phyloP scores from a whole-genome alignment of 2,797 vertebrate species.

The Eremophila alpestris region DNA sequence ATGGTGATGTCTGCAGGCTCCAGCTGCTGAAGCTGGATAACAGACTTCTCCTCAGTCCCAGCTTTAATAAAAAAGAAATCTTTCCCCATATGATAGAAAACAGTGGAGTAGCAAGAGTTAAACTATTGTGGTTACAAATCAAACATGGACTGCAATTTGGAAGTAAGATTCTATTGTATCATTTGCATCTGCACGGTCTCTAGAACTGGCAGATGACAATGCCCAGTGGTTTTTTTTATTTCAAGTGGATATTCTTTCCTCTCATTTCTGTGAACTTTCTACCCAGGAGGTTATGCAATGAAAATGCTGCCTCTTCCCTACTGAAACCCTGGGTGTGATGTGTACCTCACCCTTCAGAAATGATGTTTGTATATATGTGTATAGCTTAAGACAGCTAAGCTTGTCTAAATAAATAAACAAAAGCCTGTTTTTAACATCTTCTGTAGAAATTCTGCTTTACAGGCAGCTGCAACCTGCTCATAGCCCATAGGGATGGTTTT shows the following conservation, averaged over 20 bases:
- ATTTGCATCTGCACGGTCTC: background rate
- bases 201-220: background rate
- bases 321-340: background rate
- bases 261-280: background rate
- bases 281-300: background rate
- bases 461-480: background rate
- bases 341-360: background rate
- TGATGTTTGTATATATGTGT: background rate
- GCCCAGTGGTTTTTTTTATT: background rate
- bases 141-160: background rate
- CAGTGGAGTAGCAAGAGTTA: background rate
- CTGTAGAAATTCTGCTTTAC: background rate
- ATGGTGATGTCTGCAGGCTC: background rate
- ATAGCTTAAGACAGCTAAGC: background rate
- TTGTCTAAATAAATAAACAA: background rate
- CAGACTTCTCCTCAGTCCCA: background rate
- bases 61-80: background rate
- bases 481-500: background rate
- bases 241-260: background rate
- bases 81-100: background rate
- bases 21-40: background rate
- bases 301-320: background rate
- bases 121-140: background rate
- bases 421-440: background rate
- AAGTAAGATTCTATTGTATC: background rate